Conservation (phyloP, 1,140 invertebrate species). For the Cotesia typhae region DNA sequence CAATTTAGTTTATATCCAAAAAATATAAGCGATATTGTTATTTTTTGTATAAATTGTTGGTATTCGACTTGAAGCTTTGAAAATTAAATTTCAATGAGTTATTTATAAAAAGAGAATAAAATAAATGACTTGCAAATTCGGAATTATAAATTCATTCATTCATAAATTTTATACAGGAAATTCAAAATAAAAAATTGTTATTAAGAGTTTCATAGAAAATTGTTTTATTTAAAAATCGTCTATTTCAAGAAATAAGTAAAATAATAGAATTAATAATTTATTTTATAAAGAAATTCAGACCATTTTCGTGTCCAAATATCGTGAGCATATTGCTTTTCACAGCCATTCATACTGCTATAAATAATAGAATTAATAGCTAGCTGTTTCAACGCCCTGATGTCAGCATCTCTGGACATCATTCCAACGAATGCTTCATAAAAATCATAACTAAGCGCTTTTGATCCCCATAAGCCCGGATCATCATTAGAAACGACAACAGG, state of each 20-base stretch:
- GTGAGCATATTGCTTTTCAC: conserved; percentile 50
- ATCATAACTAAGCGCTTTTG: conserved; percentile 79
- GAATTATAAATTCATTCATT: no score
- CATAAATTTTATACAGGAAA: no score
- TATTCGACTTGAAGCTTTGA: no score
- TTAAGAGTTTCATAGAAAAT: no score
- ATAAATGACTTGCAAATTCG: no score
- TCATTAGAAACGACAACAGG: conserved; percentile 77
- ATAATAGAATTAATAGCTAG: conserved; percentile 81
- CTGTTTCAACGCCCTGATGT: conserved; percentile 79
- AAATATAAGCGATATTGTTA: no score
- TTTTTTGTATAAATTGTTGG: no score
- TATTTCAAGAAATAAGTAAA: background rate
- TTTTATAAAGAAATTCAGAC: conserved; percentile 40
- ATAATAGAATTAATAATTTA: background rate
- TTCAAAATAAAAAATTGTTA: no score
- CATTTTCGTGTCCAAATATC: conserved; percentile 54
- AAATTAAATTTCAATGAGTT: no score
- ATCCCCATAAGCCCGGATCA: conserved; percentile 82
- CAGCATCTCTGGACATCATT: conserved; percentile 74
- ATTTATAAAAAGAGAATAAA: no score
- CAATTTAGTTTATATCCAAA: no score
- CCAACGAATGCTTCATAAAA: conserved; percentile 85
- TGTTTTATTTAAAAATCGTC: background rate
- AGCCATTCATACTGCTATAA: conserved; percentile 65